Conservation (phyloP, 2,113 vertebrate species). For the Cynocephalus volans region DNA sequence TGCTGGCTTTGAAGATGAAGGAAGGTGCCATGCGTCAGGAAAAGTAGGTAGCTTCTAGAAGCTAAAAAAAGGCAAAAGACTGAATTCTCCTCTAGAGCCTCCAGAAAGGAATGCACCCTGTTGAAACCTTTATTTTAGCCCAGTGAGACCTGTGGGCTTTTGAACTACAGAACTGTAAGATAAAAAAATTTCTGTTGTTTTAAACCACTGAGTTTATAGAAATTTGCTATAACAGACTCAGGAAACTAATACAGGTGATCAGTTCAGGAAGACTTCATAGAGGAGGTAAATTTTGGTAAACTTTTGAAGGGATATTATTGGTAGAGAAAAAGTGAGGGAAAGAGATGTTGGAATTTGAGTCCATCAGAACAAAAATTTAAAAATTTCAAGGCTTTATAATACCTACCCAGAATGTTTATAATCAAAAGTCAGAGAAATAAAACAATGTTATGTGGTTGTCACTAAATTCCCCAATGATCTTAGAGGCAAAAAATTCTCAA, state of each 20-base stretch:
- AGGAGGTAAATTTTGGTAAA: neutral
- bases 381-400: neutral
- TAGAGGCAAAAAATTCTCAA: conserved; percentile 1
- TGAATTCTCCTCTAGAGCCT: neutral
- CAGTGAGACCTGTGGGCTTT: neutral
- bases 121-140: neutral
- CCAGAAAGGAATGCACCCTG: neutral
- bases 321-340: neutral
- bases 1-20: neutral
- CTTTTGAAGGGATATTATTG: neutral
- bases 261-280: neutral
- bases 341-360: neutral
- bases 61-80: neutral
- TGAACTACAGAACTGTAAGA: neutral
- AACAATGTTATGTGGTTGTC: neutral
- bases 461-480: conserved; percentile 12
- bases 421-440: neutral
- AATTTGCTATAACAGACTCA: neutral
- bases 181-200: neutral
- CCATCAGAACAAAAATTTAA: neutral
- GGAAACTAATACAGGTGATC: neutral
- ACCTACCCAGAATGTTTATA: neutral
- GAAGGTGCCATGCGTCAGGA: neutral
- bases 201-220: neutral
- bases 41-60: neutral